Evolutionary conservation across 2,113 vertebrate genomes (phyloP).

Genomic region (Mixornis gularis): DNA sequence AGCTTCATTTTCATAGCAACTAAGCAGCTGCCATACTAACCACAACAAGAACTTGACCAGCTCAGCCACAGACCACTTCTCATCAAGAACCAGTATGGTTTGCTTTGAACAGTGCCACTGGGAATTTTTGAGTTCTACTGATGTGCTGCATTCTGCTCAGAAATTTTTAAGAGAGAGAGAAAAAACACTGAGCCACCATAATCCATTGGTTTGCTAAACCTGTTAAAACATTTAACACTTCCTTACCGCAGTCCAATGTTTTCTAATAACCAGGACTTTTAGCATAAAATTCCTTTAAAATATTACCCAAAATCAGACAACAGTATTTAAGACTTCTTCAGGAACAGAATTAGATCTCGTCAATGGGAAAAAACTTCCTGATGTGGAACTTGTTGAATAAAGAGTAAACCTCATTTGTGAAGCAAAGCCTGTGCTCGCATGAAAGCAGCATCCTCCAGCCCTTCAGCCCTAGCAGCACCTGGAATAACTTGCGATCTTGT

Average conservation of each 20-base stretch:
- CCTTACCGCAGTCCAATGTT: conserved; percentile 3
- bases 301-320: not conserved
- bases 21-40: not conserved
- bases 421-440: not conserved
- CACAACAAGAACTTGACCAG: not conserved
- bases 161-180: not conserved
- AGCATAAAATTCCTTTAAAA: not conserved
- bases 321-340: not conserved
- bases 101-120: not conserved
- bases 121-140: conserved; percentile 5
- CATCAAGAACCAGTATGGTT: not conserved
- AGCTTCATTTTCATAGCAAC: not conserved
- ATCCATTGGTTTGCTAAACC: conserved; percentile 41
- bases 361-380: conserved; percentile 43
- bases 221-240: conserved; percentile 39
- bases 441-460: not conserved
- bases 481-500: not conserved
- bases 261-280: not conserved
- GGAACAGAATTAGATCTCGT: not conserved
- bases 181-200: conserved; percentile 44
- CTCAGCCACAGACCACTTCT: not conserved
- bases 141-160: not conserved
- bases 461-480: not conserved
- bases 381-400: conserved; percentile 39
- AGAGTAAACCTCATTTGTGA: not conserved